Base-by-base conservation (phyloP, 1,140 invertebrate species). In the Sitophilus oryzae region DNA sequence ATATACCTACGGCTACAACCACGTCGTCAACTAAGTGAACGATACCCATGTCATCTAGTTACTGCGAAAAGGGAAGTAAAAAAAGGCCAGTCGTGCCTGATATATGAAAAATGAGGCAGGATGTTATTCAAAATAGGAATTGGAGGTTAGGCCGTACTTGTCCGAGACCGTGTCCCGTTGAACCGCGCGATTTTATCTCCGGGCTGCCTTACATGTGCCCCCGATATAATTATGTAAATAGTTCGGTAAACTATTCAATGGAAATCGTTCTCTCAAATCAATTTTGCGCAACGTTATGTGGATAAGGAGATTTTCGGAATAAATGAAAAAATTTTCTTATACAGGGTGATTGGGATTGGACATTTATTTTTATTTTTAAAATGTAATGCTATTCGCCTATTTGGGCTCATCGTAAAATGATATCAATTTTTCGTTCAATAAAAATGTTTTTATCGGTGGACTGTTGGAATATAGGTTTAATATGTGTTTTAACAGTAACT, bases 141-240 rank as follows among this genome's bases (percentile, higher is more conserved):
- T 36, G 35, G 47, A 49, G 47, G 47, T 49, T 36, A 49, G 40
- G 25, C 36, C 9, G 47, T 49, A 49, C 47, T 36, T 49, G 47
- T 49, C 47, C 40, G 40, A n/a, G 36, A 49, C 19, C 20, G 35
- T 19, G 16, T 49, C 36, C 35, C 37, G 10, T 49, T 20, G 47
- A 21, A 19, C 35, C 15, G 36, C 23, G 40, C 47, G 47, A 49
- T 49, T 38, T 49, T 49, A 49, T 49, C 47, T 35, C 46, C n/a
- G n/a, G 35, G 47, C 40, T 49, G 23, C 47, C 47, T 49, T 49
- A 49, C 47, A 49, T 49, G 47, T 49, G 47, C 47, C 40, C 47
- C 36, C 47, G 47, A 49, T 40, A 49, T 40, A 49, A 49, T 49
- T 49, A 49, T 49, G 47, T 40, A 49, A 49, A 49, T 49, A n/a